Conservation (phyloP, 2,888 invertebrate species). For the Bruchidius siliquastri region DNA sequence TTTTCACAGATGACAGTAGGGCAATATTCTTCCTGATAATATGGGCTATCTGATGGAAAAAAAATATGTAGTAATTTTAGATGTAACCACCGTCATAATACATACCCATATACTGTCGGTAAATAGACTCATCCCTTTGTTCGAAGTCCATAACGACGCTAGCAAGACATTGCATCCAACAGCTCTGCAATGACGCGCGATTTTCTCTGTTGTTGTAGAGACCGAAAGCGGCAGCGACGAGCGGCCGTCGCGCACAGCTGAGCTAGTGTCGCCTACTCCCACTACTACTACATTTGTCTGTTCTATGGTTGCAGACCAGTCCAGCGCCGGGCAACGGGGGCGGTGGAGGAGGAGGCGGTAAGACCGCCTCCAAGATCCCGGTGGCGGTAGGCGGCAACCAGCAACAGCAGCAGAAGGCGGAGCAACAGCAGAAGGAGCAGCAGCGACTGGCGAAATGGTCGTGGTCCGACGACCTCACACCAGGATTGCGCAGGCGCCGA, state of each 20-base stretch:
- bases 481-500: constrained; percentile 71
- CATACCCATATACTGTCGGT: no score
- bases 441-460: constrained; percentile 64
- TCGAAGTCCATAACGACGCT: no score
- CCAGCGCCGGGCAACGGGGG: constrained; percentile 30
- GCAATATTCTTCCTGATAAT: no score
- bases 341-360: constrained; percentile 33
- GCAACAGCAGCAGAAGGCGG: neutral
- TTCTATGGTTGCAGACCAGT: constrained; percentile 34
- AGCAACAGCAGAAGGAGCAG: neutral
- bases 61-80: no score
- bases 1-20: no score
- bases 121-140: no score
- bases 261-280: neutral
- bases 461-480: constrained; percentile 60
- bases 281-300: neutral
- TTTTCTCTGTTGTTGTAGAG: no score
- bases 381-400: constrained; percentile 51
- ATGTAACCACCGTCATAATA: no score
- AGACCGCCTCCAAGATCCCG: constrained; percentile 61
- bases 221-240: no score
- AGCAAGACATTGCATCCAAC: no score
- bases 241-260: neutral
- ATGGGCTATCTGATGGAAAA: no score
- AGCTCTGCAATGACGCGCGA: no score